These are phyloP conservation scores for Drosophila nigromelanica DNA, from an alignment of 1,140 invertebrate genomes.

Conservation along the genomic window DNA sequence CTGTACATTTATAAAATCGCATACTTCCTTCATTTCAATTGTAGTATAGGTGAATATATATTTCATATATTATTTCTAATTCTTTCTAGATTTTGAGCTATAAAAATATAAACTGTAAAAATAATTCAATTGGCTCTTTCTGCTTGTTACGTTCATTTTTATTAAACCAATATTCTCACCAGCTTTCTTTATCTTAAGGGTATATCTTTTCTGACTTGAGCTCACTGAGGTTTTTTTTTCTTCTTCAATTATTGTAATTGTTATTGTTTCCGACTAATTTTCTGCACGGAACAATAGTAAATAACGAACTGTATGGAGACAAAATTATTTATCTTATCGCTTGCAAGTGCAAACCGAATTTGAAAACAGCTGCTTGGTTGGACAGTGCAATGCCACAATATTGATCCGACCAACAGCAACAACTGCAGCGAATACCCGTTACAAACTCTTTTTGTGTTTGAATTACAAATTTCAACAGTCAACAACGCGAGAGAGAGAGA, in stretches of 20 bases:
- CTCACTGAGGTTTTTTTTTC: no score
- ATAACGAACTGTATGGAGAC: constrained; percentile 12
- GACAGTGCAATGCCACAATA: constrained; percentile 19
- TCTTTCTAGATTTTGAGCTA: no score
- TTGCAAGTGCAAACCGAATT: constrained; percentile 12
- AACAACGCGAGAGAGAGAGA: no score
- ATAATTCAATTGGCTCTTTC: no score
- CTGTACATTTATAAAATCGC: no score
- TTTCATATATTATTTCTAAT: no score
- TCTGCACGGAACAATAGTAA: neutral
- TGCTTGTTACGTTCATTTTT: no score
- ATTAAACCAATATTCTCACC: no score
- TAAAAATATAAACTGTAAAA: no score
- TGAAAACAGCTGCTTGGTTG: constrained; percentile 13
- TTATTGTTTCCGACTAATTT: neutral
- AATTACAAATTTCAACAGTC: constrained; percentile 1
- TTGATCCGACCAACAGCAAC: neutral
- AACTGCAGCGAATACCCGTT: neutral
- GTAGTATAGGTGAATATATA: no score
- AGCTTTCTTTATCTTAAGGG: no score
- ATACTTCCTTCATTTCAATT: no score
- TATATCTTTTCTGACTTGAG: neutral
- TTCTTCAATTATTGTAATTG: constrained; percentile 35
- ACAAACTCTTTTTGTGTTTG: neutral
- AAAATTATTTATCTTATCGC: constrained; percentile 26